Evolutionary conservation across 2,888 invertebrate species (phyloP), one percentile per base, ranked within the genome.

Genomic region (Ceratothoa steindachneri): DNA sequence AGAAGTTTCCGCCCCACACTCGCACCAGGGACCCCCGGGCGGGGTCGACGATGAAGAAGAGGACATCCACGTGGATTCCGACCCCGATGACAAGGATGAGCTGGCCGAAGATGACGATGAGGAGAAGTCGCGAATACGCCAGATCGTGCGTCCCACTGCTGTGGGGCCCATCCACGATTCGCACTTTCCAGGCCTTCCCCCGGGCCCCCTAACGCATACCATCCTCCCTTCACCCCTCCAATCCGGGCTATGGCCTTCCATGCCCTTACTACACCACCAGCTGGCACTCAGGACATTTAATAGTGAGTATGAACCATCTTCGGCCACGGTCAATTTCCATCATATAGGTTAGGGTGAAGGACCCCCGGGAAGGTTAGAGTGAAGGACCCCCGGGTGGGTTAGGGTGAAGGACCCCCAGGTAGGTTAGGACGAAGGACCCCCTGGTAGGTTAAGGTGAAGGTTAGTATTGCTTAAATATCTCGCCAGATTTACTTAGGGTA

Each of bases 21-120:
- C 41, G 9, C 30, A 2, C 7, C 7, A 9, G 41, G 41, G 41
- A 15, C 7, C 41, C 41, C 7, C 5, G 7, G 7, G 15, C 41
- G 41, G 15, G 2, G 66, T 60, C 7, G 71, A 71, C 41, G 70
- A 70, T 7, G 73, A 67, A 30, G 74, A 74, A 19, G 77, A 77
- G 9, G 78, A 78, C 64, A 73, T 79, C n/a, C 78, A 79, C 66
- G 78, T 79, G 31, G 78, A 79, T 67, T 70, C 75, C 1, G 78
- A 79, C 12, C 73, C 75, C 24, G 78, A 75, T 30, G 78, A 79
- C 67, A 76, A 79, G 70, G 78, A 78, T 12, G n/a, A n/a, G n/a
- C 51, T 74, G 9, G 65, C 55, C 12, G 71, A 55, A 0, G 67
- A 30, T 30, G 52, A 69, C 2, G 51, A 41, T 3, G n/a, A 19